Evolutionary conservation across 2,113 vertebrate genomes (phyloP).

Genomic region (Bufo bufo): DNA sequence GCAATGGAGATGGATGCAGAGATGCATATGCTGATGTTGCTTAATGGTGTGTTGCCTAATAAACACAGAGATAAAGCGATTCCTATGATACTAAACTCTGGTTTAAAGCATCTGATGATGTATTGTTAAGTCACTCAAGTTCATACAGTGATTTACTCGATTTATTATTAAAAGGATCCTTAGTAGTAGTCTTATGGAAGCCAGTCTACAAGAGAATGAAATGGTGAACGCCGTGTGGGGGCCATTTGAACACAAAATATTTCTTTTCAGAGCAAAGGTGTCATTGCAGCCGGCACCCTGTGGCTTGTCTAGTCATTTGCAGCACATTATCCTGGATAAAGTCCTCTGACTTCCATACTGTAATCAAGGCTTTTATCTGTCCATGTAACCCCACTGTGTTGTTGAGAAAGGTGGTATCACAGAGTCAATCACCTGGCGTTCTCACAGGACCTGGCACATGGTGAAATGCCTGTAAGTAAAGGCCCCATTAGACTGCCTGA

Average conservation of each 20-base stretch:
- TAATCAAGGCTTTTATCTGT: background rate
- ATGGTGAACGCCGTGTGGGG: background rate
- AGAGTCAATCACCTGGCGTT: background rate
- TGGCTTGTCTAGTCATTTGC: background rate
- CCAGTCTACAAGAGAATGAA: background rate
- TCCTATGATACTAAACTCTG: conserved; percentile 32
- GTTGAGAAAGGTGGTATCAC: background rate
- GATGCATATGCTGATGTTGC: conserved; percentile 53
- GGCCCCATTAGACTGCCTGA: no score
- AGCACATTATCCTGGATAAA: no score
- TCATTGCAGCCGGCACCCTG: background rate
- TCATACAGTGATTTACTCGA: background rate
- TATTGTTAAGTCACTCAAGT: conserved; percentile 27
- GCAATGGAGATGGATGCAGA: conserved; percentile 45
- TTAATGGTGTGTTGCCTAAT: conserved; percentile 54
- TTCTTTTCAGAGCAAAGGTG: background rate
- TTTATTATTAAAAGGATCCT: background rate
- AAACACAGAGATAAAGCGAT: conserved; percentile 48
- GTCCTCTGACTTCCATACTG: background rate
- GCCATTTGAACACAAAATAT: background rate
- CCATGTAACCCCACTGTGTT: background rate
- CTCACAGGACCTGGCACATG: background rate
- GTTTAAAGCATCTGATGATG: conserved; percentile 27
- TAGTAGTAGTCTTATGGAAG: background rate
- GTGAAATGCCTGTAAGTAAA: background rate